Percentiles rank a stretch among this genome's conserved stretches.
Conservation (phyloP, 1,140 invertebrate genomes). For the Antheraea mylitta region DNA sequence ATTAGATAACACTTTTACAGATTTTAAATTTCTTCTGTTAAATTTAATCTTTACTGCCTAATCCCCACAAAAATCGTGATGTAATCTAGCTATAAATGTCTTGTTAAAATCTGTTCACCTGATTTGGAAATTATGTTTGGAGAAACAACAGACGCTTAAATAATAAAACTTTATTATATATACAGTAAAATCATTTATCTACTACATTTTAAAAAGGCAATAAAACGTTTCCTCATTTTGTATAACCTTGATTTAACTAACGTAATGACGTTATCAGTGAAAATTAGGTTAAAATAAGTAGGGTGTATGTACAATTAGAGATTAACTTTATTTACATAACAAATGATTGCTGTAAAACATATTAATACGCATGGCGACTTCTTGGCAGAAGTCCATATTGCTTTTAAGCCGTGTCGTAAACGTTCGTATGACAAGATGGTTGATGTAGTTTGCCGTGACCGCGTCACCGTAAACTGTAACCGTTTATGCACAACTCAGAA, state of each 20-base stretch:
- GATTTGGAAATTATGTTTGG: too few relatives aligned
- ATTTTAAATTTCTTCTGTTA: too few relatives aligned
- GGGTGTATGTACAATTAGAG: background rate
- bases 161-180: too few relatives aligned
- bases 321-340: background rate
- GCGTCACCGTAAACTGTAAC: constrained; percentile 19
- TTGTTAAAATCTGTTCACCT: too few relatives aligned
- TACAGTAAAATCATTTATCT: too few relatives aligned
- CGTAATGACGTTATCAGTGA: background rate
- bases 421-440: constrained; percentile 21
- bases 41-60: too few relatives aligned
- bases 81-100: too few relatives aligned
- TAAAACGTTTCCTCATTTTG: background rate
- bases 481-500: background rate
- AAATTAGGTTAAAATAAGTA: constrained; percentile 1
- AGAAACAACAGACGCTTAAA: too few relatives aligned
- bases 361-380: constrained; percentile 6
- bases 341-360: background rate
- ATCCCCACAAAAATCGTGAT: too few relatives aligned
- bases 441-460: constrained; percentile 47
- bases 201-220: background rate
- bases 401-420: constrained; percentile 24
- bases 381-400: constrained; percentile 38
- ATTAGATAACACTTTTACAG: too few relatives aligned
- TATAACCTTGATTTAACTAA: background rate